Evolutionary conservation across 2,113 vertebrate species (phyloP).

Genomic region (Apeltes quadracus): DNA sequence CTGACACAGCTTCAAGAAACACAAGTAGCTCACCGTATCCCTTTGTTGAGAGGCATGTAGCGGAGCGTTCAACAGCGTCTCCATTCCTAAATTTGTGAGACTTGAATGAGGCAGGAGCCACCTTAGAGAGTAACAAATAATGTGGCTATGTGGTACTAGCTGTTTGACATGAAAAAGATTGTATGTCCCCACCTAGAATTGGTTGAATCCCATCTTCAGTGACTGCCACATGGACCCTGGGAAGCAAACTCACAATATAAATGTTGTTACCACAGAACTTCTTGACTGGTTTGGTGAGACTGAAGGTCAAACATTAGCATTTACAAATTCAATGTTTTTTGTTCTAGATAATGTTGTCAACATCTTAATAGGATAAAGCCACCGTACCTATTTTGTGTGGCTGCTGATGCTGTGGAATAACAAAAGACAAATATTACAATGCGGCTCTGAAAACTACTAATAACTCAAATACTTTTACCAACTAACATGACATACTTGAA

Average conservation of each 20-base stretch:
- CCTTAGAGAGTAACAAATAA: background rate
- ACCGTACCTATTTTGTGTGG: constrained; percentile 60
- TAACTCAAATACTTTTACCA: background rate
- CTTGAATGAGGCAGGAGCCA: background rate
- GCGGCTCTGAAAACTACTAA: background rate
- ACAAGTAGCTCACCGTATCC: constrained; percentile 60
- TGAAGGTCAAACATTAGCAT: background rate
- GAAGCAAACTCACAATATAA: constrained; percentile 9
- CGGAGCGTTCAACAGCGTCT: constrained; percentile 73
- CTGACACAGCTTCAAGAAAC: background rate
- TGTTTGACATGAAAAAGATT: background rate
- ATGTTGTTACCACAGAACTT: background rate
- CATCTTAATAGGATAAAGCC: background rate
- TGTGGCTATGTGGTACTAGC: background rate
- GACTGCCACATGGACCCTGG: constrained; percentile 34
- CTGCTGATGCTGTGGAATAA: constrained; percentile 39
- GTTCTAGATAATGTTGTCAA: background rate
- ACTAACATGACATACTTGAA: constrained; percentile 30
- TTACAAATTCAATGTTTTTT: background rate
- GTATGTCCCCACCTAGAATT: constrained; percentile 54
- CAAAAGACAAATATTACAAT: constrained; percentile 23
- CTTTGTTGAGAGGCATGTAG: constrained; percentile 65
- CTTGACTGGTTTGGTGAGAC: background rate
- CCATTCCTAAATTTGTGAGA: constrained; percentile 68
- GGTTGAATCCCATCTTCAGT: constrained; percentile 54